These are phyloP conservation scores for Apantesis nais DNA, from an alignment of 2,888 invertebrate species.

Conservation along the genomic window DNA sequence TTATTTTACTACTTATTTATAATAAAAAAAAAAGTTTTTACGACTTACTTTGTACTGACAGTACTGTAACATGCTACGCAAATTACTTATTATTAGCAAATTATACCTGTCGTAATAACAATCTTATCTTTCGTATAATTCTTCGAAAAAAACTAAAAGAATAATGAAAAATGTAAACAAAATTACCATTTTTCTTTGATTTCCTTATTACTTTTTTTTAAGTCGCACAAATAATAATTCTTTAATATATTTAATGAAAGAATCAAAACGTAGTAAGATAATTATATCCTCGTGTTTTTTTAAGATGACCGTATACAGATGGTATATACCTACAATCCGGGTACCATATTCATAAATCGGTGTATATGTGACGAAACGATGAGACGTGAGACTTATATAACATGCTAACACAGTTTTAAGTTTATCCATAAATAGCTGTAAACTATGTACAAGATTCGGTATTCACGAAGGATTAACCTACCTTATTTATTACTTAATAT, in stretches of 20 bases:
- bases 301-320: no score
- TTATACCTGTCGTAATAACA: background rate
- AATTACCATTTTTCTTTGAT: no score
- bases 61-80: background rate
- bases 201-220: no score
- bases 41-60: background rate
- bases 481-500: background rate
- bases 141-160: background rate
- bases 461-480: background rate
- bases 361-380: background rate
- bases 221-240: no score
- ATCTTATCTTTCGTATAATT: background rate
- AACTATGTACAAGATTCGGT: conserved; percentile 5
- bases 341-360: background rate
- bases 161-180: no score
- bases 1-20: no score
- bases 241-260: no score
- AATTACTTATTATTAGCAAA: background rate
- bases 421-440: background rate
- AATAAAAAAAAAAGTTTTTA: no score
- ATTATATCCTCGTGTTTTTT: no score
- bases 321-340: background rate
- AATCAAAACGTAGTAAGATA: no score
- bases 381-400: background rate
- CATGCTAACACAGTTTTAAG: background rate